A percentile compares a stretch with the other conserved stretches of the same genome.
phyloP scores from a whole-genome alignment of 2,113 vertebrate genomes.

The Natator depressus region DNA sequence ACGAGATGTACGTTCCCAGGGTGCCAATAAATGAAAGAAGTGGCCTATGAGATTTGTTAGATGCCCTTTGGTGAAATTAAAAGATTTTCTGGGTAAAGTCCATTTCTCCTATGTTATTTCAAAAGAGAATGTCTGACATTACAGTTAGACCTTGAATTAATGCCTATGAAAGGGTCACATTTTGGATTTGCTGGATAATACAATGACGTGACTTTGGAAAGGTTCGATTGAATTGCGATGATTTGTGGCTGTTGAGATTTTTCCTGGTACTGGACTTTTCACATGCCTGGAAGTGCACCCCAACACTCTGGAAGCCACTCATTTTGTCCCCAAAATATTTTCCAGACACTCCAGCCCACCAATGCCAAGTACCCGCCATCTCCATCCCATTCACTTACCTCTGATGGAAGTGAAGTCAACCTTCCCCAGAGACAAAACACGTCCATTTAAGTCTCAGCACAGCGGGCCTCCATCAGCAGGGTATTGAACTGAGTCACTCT shows the following conservation, averaged over 20 bases:
- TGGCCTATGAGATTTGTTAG: slow-evolving; percentile 27
- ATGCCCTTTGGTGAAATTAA: not conserved
- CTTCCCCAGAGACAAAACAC: not conserved
- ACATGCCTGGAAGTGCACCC: not conserved
- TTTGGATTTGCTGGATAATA: not conserved
- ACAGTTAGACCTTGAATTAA: not conserved
- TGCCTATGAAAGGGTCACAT: not conserved
- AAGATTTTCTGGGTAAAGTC: not conserved
- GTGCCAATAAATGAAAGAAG: not conserved
- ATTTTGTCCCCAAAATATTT: not conserved
- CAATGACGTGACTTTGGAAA: not conserved
- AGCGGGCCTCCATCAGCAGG: not conserved
- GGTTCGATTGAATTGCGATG: not conserved
- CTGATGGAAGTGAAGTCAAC: not conserved
- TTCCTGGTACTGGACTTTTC: not conserved
- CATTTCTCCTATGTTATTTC: not conserved
- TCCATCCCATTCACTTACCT: not conserved
- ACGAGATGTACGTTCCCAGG: slow-evolving; percentile 66
- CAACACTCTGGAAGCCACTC: not conserved
- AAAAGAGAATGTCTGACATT: not conserved
- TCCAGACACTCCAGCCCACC: not conserved
- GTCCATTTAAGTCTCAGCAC: not conserved
- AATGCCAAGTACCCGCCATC: not conserved
- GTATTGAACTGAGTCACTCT: not conserved
- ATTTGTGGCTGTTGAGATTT: not conserved